Conservation (phyloP, 2,797 vertebrate genomes). For the Characodon lateralis region DNA sequence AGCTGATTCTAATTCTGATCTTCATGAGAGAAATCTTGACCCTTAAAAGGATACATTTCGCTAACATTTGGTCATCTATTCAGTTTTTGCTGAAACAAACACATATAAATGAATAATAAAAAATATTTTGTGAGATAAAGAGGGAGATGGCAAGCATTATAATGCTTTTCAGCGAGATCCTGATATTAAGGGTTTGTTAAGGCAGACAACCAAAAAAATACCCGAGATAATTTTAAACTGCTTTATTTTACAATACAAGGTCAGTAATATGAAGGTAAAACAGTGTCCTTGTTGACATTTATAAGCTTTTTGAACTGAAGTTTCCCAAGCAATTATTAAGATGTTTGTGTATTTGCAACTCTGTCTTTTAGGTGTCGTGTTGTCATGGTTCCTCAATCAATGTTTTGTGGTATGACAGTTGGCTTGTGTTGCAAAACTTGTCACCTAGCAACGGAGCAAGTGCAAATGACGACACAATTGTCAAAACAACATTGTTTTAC, state of each 20-base stretch:
- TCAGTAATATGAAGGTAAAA: not conserved
- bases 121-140: not conserved
- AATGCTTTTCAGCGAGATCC: not conserved
- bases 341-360: constrained; percentile 16
- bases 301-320: not conserved
- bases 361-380: constrained; percentile 11
- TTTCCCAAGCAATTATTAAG: not conserved
- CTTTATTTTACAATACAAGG: not conserved
- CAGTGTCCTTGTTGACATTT: not conserved
- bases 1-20: too few relatives aligned
- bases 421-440: constrained; percentile 25
- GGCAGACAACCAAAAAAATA: not conserved
- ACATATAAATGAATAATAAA: too few relatives aligned
- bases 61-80: not conserved
- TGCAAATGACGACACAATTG: constrained; percentile 43
- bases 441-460: constrained; percentile 17
- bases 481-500: constrained; percentile 9
- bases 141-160: not conserved
- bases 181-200: not conserved
- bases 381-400: constrained; percentile 51
- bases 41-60: not conserved
- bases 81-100: not conserved
- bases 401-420: constrained; percentile 46
- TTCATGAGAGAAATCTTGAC: not conserved
- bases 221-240: not conserved